A percentile compares a stretch with the other conserved stretches of the same genome.
phyloP scores from a whole-genome alignment of 2,797 vertebrate genomes.

The Pampus argenteus region DNA sequence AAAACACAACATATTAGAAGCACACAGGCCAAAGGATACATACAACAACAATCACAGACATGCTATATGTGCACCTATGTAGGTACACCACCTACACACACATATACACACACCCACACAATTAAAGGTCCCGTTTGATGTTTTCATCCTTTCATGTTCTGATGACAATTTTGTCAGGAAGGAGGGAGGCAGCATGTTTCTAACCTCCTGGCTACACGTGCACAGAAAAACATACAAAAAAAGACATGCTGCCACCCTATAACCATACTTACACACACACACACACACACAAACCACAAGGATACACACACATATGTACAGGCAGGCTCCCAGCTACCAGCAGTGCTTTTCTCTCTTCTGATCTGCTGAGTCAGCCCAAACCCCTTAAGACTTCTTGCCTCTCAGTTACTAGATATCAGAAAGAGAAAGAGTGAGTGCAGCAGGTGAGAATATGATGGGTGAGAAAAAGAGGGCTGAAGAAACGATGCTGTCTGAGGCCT shows the following conservation, averaged over 20 bases:
- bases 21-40: constrained; percentile 27
- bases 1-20: constrained; percentile 24
- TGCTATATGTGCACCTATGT: constrained; percentile 35
- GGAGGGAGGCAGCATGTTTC: constrained; percentile 44
- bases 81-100: constrained; percentile 31
- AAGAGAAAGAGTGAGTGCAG: constrained; percentile 29
- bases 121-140: constrained; percentile 80
- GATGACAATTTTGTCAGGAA: constrained; percentile 74
- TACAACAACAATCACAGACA: constrained; percentile 29
- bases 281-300: constrained; percentile 35
- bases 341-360: constrained; percentile 64
- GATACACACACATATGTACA: constrained; percentile 23
- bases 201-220: constrained; percentile 58
- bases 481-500: constrained; percentile 56
- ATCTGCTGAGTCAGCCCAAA: constrained; percentile 78
- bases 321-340: constrained; percentile 61
- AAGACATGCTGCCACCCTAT: constrained; percentile 40
- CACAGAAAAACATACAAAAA: constrained; percentile 31
- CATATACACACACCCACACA: constrained; percentile 49
- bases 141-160: constrained; percentile 76
- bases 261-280: constrained; percentile 26
- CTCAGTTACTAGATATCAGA: constrained; percentile 61
- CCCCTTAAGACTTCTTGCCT: constrained; percentile 67
- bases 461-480: constrained; percentile 23
- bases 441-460: constrained; percentile 28